These are phyloP conservation scores for Sylvicola fuscatus DNA, from an alignment of 2,888 invertebrate species.

Conservation along the genomic window DNA sequence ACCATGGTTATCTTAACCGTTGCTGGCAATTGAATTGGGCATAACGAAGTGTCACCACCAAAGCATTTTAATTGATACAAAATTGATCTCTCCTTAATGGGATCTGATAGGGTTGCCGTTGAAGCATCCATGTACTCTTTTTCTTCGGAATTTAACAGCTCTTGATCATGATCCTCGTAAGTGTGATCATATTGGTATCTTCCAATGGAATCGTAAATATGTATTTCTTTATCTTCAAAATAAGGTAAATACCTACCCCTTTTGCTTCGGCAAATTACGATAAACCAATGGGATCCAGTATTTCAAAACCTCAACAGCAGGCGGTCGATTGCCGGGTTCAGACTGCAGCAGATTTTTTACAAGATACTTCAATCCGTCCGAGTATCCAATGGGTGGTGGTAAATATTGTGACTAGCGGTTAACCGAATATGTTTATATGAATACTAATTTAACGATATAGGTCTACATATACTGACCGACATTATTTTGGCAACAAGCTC, in stretches of 20 bases:
- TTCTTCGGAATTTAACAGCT: conserved; percentile 10
- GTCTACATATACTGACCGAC: conserved; percentile 25
- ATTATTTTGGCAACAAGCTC: conserved; percentile 53
- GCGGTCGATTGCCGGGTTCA: conserved; percentile 37
- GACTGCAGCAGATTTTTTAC: conserved; percentile 39
- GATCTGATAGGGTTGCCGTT: conserved; percentile 18
- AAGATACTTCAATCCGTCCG: conserved; percentile 36
- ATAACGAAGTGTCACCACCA: conserved; percentile 28
- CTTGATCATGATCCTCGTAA: too few species aligned
- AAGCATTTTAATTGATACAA: conserved; percentile 33
- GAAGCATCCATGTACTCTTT: conserved; percentile 22
- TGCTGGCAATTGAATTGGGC: conserved; percentile 33
- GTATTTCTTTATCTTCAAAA: neutral
- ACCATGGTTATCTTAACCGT: conserved; percentile 30
- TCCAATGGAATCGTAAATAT: neutral
- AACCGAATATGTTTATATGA: conserved; percentile 6
- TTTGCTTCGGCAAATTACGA: conserved; percentile 19
- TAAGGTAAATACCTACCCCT: conserved; percentile 13
- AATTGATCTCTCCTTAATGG: conserved; percentile 23
- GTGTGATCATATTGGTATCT: conserved; percentile 20
- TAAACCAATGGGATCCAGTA: conserved; percentile 29
- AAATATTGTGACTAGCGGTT: conserved; percentile 41
- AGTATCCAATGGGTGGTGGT: conserved; percentile 41
- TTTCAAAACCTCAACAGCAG: conserved; percentile 36
- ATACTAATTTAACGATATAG: neutral